Percentiles rank a stretch among this genome's conserved stretches.
Evolutionary conservation across 2,888 invertebrate genomes (phyloP).

Genomic region (Oscheius sp.): DNA sequence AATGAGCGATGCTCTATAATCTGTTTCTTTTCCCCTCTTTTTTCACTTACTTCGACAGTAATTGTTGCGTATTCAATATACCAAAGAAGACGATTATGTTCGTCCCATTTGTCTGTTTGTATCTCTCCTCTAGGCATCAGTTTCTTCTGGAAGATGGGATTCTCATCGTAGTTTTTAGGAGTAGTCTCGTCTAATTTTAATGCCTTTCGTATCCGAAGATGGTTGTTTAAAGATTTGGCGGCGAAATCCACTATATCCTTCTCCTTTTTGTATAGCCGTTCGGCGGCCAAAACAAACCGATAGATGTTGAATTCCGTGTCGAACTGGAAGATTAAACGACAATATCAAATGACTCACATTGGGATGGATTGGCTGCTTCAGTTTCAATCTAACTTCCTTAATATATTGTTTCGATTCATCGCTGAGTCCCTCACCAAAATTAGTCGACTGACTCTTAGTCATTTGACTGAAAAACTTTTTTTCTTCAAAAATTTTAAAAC

Average conservation of each 20-base stretch:
- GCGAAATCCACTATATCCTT: constrained; percentile 65
- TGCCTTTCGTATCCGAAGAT: constrained; percentile 64
- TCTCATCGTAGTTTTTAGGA: constrained; percentile 63
- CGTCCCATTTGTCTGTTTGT: constrained; percentile 46
- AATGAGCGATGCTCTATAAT: constrained; percentile 65
- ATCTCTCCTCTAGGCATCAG: constrained; percentile 65
- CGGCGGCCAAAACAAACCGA: constrained; percentile 67
- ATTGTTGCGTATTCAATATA: constrained; percentile 69
- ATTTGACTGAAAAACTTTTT: constrained; percentile 3
- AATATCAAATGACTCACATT: constrained; percentile 40
- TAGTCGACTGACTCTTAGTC: constrained; percentile 38
- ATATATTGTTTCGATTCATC: constrained; percentile 61
- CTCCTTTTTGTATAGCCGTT: constrained; percentile 54
- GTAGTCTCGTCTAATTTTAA: constrained; percentile 61
- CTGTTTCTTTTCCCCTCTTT: not conserved
- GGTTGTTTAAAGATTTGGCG: constrained; percentile 64
- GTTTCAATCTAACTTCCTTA: constrained; percentile 58
- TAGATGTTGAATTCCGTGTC: constrained; percentile 70
- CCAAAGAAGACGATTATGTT: constrained; percentile 66
- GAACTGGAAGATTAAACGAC: constrained; percentile 51
- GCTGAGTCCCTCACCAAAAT: constrained; percentile 61
- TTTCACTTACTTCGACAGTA: constrained; percentile 62
- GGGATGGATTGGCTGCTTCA: constrained; percentile 63
- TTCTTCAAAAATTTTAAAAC: not conserved
- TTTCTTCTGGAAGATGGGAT: constrained; percentile 62